Percentiles rank a stretch among this genome's conserved stretches.
Evolutionary conservation across 2,888 invertebrate species (phyloP).

Genomic region (Heteromyza rotundicornis): DNA sequence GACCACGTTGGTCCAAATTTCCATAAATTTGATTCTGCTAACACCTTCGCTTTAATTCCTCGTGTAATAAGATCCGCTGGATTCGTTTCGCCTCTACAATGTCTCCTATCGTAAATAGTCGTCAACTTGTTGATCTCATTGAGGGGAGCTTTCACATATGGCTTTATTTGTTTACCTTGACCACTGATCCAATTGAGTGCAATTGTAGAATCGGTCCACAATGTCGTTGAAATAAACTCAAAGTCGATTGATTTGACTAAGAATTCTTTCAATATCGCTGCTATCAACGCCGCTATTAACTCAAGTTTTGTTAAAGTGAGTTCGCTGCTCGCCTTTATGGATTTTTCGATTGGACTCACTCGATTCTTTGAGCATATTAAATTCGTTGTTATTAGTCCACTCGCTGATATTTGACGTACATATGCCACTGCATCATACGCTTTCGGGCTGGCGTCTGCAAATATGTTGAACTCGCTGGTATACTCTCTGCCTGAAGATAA

Average conservation of each 20-base stretch:
- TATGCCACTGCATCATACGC: slow-evolving; percentile 12
- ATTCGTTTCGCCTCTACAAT: slow-evolving; percentile 6
- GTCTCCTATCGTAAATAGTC: slow-evolving; percentile 8
- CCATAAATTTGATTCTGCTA: slow-evolving; percentile 3
- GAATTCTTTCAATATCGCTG: not conserved
- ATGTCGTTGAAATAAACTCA: not conserved
- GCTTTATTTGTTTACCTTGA: not conserved
- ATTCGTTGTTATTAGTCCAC: not conserved
- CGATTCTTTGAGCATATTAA: slow-evolving; percentile 12
- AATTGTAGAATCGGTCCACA: slow-evolving; percentile 13
- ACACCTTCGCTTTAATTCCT: slow-evolving; percentile 2
- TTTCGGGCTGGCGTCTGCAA: slow-evolving; percentile 14
- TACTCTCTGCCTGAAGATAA: not conserved
- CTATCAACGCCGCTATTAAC: no score
- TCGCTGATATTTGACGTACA: not conserved
- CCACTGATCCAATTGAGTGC: slow-evolving; percentile 7
- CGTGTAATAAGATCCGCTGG: slow-evolving; percentile 6
- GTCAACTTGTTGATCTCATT: slow-evolving; percentile 6
- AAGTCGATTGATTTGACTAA: not conserved
- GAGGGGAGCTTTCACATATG: not conserved
- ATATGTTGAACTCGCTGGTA: slow-evolving; percentile 5
- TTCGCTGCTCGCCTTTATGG: not conserved
- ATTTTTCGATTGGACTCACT: not conserved
- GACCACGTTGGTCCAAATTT: not conserved
- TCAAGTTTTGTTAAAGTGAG: slow-evolving; percentile 6